Percentiles rank a stretch among this genome's conserved stretches.
phyloP scores from a whole-genome alignment of 2,888 invertebrate species.

The Drosophila emarginata region DNA sequence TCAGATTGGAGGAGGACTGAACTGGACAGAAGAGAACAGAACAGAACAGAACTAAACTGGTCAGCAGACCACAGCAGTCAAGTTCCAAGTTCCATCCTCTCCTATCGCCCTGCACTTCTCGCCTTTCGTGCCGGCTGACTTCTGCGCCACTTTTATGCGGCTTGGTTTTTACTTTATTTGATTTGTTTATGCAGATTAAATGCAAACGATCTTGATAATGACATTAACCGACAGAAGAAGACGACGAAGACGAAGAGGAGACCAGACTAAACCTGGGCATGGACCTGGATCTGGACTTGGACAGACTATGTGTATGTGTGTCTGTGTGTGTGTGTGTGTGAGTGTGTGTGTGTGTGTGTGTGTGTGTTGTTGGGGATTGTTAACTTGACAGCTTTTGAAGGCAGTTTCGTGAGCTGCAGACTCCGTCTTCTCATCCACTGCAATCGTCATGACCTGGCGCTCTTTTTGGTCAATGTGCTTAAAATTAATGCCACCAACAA shows the following conservation, averaged over 20 bases:
- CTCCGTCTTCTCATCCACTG: constrained; percentile 29
- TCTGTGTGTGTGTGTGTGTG: constrained; percentile 53
- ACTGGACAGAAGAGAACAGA: background rate
- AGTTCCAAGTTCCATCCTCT: background rate
- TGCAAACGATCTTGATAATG: constrained; percentile 81
- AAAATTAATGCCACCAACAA: constrained; percentile 61
- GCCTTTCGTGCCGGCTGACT: constrained; percentile 47
- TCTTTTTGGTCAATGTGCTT: constrained; percentile 69
- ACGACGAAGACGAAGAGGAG: constrained; percentile 46
- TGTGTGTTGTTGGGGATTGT: constrained; percentile 70
- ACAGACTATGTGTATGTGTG: constrained; percentile 27
- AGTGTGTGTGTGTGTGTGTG: background rate
- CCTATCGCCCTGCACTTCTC: background rate
- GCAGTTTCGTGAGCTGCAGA: constrained; percentile 66
- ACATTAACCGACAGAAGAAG: constrained; percentile 80
- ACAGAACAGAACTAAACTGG: constrained; percentile 8
- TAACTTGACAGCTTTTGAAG: constrained; percentile 81
- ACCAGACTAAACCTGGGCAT: constrained; percentile 40
- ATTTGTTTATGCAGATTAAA: constrained; percentile 80
- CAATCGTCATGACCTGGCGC: constrained; percentile 70
- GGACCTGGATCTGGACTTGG: constrained; percentile 20
- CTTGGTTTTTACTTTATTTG: constrained; percentile 70
- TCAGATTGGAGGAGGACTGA: constrained; percentile 10
- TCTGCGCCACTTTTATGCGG: constrained; percentile 70
- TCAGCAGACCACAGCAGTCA: constrained; percentile 3